Evolutionary conservation across 2,113 vertebrate genomes (phyloP), one percentile per base, ranked within the genome.

Genomic region (Heptranchias perlo): DNA sequence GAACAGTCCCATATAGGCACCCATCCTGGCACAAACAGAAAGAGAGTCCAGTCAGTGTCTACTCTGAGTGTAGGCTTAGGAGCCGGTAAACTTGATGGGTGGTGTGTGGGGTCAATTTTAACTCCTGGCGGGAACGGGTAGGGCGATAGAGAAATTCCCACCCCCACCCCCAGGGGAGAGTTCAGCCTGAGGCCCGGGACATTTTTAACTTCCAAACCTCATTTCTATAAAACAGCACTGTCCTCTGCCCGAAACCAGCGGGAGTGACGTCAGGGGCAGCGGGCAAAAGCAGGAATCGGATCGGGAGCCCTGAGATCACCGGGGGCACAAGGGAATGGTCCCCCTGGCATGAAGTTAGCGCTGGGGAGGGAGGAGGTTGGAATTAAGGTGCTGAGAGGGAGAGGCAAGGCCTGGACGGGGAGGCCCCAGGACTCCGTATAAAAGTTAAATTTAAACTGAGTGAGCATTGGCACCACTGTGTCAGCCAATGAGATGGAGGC

Each of bases 1-100:
- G 64, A 95, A 95, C 21, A 95, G 39, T 3, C 94, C 94, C 69
- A 73, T 52, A 25, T 35, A 69, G 94, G 94, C 64, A 73, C 65
- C 65, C 25, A 67, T 13, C 2, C 94, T 95, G n/a, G n/a, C n/a
- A 62, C 39, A 69, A 95, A 52, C 47, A 95, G 94, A 95, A 23
- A 94, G 58, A 31, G 39, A 95, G 93, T 67, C 39, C 18, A 44
- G 23, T 67, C 64, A 67, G 16, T 61, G 52, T 1, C 18, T 23
- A 82, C 78, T n/a, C n/a, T 14, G 35, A 92, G 86, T 61, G 39
- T 5, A 47, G 16, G 31, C n/a, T 39, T 82, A 82, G 39, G 6
- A 8, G 89, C 39, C 61, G n/a, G 4, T 58, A 16, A n/a, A 21
- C 1, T 23, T 1, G 35, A 62, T 92, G 16, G 58, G n/a, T 0